These are phyloP conservation scores for Malacosoma neustria DNA, from an alignment of 2,888 invertebrate species.

Conservation along the genomic window DNA sequence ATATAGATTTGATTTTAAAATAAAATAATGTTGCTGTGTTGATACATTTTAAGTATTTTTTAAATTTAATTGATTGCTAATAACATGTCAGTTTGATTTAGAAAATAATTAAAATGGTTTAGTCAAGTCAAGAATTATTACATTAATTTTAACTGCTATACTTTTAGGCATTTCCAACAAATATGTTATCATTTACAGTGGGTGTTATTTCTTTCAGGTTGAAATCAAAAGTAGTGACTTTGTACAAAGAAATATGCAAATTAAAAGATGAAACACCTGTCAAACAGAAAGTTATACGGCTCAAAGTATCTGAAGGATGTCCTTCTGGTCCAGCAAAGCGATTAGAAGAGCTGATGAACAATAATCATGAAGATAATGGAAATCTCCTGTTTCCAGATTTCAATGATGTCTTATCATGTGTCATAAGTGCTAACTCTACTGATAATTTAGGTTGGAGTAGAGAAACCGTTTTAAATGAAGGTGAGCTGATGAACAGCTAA, in stretches of 20 bases:
- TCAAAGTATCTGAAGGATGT: constrained; percentile 30
- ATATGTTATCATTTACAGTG: background rate
- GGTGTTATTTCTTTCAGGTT: constrained; percentile 24
- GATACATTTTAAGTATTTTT: too few relatives aligned
- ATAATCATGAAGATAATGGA: constrained; percentile 31
- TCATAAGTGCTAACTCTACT: constrained; percentile 24
- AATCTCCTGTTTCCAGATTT: constrained; percentile 61
- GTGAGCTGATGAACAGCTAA: too few relatives aligned
- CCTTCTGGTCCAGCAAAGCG: constrained; percentile 37
- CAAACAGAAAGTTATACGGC: constrained; percentile 29
- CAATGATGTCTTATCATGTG: constrained; percentile 51
- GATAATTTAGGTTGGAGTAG: constrained; percentile 32
- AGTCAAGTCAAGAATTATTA: too few relatives aligned
- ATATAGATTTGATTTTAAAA: too few relatives aligned
- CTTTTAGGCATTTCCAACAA: too few relatives aligned
- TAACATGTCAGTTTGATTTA: too few relatives aligned
- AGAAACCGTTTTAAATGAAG: constrained; percentile 32
- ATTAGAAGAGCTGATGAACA: constrained; percentile 39
- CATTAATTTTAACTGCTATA: too few relatives aligned
- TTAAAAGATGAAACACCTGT: constrained; percentile 24
- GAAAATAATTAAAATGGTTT: too few relatives aligned
- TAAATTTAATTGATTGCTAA: too few relatives aligned
- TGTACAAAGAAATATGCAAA: constrained; percentile 36
- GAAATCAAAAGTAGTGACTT: constrained; percentile 27
- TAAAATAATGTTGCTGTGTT: too few relatives aligned